A percentile compares a stretch with the other conserved stretches of the same genome.
phyloP scores from a whole-genome alignment of 2,888 invertebrate species.

The Quadroppia sp. region DNA sequence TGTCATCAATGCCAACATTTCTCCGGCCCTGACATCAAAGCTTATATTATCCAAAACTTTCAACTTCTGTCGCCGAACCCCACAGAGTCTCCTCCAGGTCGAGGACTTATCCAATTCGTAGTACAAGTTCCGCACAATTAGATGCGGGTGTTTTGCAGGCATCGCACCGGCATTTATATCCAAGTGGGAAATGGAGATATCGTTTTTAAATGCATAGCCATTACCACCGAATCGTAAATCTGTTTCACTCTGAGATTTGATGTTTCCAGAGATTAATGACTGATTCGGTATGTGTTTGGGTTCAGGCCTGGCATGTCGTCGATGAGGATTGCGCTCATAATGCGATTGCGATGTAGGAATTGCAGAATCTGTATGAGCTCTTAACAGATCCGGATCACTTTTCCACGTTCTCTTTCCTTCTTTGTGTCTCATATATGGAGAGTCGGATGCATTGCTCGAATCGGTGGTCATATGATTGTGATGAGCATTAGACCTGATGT shows the following conservation, averaged over 20 bases:
- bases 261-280: conserved; percentile 11
- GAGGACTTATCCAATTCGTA: conserved; percentile 58
- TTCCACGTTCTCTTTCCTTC: conserved; percentile 39
- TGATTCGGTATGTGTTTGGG: conserved; percentile 12
- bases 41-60: conserved; percentile 68
- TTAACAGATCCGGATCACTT: conserved; percentile 40
- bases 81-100: conserved; percentile 51
- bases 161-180: conserved; percentile 6
- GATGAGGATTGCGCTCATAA: neutral
- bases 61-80: conserved; percentile 53
- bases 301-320: neutral
- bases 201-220: conserved; percentile 24
- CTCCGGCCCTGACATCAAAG: conserved; percentile 83
- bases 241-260: conserved; percentile 37
- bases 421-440: conserved; percentile 25
- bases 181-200: neutral
- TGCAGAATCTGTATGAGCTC: conserved; percentile 15
- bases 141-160: conserved; percentile 52
- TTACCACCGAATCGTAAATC: conserved; percentile 29
- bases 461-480: conserved; percentile 11
- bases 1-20: conserved; percentile 82
- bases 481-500: conserved; percentile 1
- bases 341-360: neutral
- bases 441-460: conserved; percentile 17
- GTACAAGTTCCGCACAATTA: conserved; percentile 62